Evolutionary conservation across 1,140 invertebrate genomes (phyloP).

Genomic region (Rhagoletis zephyria): DNA sequence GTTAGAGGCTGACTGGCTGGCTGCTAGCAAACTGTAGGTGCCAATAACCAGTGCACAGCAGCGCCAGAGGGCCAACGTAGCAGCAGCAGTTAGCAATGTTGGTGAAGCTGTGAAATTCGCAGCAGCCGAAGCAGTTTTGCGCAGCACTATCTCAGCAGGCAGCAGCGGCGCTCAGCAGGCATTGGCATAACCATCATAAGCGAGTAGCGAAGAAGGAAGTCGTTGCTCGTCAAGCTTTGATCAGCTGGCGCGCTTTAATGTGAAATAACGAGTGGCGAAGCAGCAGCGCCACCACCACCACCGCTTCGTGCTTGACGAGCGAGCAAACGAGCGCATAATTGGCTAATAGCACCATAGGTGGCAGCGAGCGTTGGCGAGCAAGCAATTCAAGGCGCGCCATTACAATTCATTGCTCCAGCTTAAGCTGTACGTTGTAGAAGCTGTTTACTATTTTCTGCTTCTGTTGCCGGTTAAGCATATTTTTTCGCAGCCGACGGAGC

Average conservation of each 20-base stretch:
- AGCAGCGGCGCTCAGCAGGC: neutral
- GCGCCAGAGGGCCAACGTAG: neutral
- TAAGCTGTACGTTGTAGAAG: neutral
- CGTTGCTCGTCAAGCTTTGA: neutral
- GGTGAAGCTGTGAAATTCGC: too few relatives aligned
- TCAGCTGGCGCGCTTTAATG: neutral
- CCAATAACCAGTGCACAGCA: slow-evolving; percentile 37
- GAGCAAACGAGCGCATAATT: neutral
- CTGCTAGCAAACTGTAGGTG: slow-evolving; percentile 7
- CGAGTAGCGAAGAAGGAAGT: slow-evolving; percentile 23
- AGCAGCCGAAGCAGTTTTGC: neutral
- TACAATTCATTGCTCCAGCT: slow-evolving; percentile 19
- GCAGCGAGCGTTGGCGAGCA: neutral
- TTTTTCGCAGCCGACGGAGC: neutral
- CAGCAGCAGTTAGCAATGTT: too few relatives aligned
- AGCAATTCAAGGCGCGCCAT: neutral
- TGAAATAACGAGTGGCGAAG: neutral
- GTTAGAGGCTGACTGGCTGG: neutral
- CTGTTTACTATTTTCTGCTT: slow-evolving; percentile 21
- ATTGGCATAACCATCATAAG: neutral
- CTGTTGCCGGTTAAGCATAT: neutral
- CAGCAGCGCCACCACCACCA: neutral
- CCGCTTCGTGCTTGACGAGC: neutral
- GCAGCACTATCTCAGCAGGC: neutral
- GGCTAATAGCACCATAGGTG: neutral